Percentiles rank a stretch among this genome's conserved stretches.
Conservation (phyloP, 2,113 vertebrate species). For the Hylia prasina region DNA sequence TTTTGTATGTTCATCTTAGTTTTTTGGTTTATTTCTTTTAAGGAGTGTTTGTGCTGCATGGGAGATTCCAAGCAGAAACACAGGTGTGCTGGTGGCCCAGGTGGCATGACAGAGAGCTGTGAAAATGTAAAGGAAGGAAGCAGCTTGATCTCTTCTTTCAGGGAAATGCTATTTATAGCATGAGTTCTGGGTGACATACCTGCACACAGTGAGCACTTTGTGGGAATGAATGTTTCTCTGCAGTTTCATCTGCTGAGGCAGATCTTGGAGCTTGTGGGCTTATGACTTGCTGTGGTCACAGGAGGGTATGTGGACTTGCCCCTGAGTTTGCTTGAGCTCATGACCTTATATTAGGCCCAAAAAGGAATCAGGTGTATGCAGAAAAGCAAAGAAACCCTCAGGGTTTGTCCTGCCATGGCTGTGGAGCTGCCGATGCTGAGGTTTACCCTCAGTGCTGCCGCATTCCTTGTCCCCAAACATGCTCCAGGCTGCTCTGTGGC, state of each 20-base stretch:
- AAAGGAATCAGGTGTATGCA: neutral
- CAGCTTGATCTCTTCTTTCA: neutral
- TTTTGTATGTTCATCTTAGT: neutral
- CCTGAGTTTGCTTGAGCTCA: neutral
- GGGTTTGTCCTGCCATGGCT: neutral
- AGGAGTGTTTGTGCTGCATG: rapidly evolving
- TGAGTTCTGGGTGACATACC: neutral
- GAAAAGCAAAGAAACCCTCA: neutral
- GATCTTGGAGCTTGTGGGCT: neutral
- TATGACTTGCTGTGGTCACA: neutral
- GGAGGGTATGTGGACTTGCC: too few species aligned
- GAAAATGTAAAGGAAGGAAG: neutral
- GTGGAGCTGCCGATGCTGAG: rapidly evolving
- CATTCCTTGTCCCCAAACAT: neutral
- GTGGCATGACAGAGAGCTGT: neutral
- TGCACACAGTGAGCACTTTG: rapidly evolving
- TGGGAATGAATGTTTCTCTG: neutral
- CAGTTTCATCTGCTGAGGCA: neutral
- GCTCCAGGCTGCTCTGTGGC: neutral
- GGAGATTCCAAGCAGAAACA: neutral
- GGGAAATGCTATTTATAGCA: neutral
- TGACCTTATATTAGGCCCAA: neutral
- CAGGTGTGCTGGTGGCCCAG: neutral
- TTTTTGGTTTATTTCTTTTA: neutral
- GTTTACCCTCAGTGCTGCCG: rapidly evolving